Percentiles rank a stretch among this genome's conserved stretches.
Evolutionary conservation across 1,140 invertebrate species (phyloP).

Genomic region (Plodia interpunctella): DNA sequence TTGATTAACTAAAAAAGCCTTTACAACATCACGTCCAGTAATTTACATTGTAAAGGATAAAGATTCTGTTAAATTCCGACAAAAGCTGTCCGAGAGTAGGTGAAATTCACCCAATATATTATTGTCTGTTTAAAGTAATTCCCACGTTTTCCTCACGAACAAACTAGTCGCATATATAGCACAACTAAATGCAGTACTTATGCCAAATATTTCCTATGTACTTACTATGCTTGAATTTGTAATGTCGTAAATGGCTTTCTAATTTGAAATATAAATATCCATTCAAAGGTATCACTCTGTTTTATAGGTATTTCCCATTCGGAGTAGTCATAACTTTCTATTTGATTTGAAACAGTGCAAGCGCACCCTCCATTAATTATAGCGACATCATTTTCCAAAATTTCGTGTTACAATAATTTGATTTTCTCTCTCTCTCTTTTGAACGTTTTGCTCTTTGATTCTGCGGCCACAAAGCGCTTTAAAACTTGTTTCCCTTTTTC

Average conservation of each 20-base stretch:
- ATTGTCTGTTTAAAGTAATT: too few relatives aligned
- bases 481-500: too few relatives aligned
- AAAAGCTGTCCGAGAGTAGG: constrained; percentile 25
- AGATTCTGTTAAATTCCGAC: constrained; percentile 21
- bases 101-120: not conserved
- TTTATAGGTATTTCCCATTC: not conserved
- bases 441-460: too few relatives aligned
- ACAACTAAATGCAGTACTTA: too few relatives aligned
- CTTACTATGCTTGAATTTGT: too few relatives aligned
- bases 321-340: not conserved
- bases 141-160: too few relatives aligned
- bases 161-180: too few relatives aligned
- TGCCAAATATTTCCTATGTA: too few relatives aligned
- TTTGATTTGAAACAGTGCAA: not conserved
- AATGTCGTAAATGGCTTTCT: too few relatives aligned
- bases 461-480: too few relatives aligned
- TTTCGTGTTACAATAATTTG: too few relatives aligned
- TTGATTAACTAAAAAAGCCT: not conserved
- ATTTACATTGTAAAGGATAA: constrained; percentile 13
- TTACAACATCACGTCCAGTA: constrained; percentile 20
- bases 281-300: not conserved
- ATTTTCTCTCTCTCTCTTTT: too few relatives aligned
- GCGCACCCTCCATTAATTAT: not conserved
- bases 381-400: not conserved
- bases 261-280: not conserved